phyloP scores from a whole-genome alignment of 2,113 vertebrate genomes.

The Corvus hawaiiensis region DNA sequence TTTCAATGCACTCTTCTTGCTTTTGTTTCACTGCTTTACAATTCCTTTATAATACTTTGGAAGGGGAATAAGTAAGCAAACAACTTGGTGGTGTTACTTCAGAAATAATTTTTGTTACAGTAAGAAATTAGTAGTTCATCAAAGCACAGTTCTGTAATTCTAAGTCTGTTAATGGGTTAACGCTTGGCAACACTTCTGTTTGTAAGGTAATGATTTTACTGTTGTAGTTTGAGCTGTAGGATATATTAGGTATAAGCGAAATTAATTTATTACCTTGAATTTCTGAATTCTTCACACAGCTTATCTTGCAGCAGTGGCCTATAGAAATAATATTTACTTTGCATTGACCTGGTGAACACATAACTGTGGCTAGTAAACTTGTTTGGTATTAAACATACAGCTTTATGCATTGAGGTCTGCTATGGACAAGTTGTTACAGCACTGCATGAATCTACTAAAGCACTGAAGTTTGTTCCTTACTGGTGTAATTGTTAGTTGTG shows the following conservation, averaged over 20 bases:
- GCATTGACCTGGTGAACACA: not conserved
- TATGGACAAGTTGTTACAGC: not conserved
- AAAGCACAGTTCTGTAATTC: not conserved
- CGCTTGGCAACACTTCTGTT: not conserved
- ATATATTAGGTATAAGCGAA: not conserved
- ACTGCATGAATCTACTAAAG: not conserved
- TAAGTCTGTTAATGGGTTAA: constrained; percentile 31
- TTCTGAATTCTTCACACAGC: constrained; percentile 24
- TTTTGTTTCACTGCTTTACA: not conserved
- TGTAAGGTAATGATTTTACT: constrained; percentile 34
- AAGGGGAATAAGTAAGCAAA: not conserved
- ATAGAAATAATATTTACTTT: not conserved
- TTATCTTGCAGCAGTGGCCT: not conserved
- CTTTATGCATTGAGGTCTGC: not conserved
- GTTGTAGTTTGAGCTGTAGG: not conserved
- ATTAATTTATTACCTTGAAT: not conserved
- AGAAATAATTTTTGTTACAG: not conserved
- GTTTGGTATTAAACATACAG: not conserved
- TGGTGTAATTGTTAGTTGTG: not conserved
- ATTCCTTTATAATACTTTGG: not conserved
- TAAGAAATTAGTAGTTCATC: not conserved
- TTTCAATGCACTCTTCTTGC: not conserved
- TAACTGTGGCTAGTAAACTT: not conserved
- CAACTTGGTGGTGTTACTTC: not conserved
- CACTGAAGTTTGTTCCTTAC: not conserved